Evolutionary conservation across 2,888 invertebrate species (phyloP).

Genomic region (Heterodera filipjevi): DNA sequence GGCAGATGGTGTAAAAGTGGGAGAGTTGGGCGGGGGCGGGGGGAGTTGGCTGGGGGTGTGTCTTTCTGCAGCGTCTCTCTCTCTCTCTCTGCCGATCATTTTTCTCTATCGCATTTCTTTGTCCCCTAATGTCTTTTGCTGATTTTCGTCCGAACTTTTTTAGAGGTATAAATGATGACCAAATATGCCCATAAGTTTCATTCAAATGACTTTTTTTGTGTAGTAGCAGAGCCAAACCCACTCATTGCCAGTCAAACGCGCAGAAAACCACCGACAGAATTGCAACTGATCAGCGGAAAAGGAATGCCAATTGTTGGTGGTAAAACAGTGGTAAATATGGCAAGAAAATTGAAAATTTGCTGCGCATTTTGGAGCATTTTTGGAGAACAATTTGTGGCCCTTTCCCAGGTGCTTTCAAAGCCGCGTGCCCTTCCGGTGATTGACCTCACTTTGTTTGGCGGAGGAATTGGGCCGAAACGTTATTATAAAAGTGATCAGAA

Average conservation of each 20-base stretch:
- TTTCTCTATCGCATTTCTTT: not conserved
- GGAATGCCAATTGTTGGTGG: not conserved
- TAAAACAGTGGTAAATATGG: not conserved
- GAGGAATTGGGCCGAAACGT: constrained; percentile 19
- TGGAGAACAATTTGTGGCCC: no score
- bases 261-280: not conserved
- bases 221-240: not conserved
- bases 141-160: no score
- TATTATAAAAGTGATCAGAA: constrained; percentile 25
- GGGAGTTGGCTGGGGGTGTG: not conserved
- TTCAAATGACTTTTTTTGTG: not conserved
- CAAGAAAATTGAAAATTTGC: not conserved
- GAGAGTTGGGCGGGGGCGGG: not conserved
- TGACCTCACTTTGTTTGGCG: constrained; percentile 25
- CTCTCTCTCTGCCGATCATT: not conserved
- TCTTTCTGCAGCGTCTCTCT: no score
- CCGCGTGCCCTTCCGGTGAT: constrained; percentile 14
- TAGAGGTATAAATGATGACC: no score
- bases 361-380: no score
- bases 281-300: not conserved
- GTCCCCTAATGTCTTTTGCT: no score
- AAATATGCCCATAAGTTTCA: not conserved
- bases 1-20: not conserved
- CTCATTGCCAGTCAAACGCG: not conserved
- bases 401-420: not conserved